Base-by-base conservation (phyloP, 2,797 vertebrate species). In the Brachymystax lenok region DNA sequence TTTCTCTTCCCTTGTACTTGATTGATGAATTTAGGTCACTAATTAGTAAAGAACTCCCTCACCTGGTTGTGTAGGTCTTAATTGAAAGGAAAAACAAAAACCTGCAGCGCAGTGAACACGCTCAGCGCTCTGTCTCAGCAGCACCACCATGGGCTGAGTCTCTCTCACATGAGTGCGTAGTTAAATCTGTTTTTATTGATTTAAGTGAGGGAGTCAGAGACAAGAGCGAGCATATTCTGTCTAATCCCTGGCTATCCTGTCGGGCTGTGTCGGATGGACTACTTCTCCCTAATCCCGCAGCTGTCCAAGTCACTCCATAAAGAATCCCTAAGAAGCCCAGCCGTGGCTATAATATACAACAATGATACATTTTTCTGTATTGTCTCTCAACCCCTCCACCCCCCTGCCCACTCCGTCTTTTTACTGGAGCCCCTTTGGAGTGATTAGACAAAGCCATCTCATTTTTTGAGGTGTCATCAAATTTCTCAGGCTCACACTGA, bases 391-490 rank as follows among this genome's bases (percentile, higher is more conserved):
- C 81, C 84, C 84, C 81, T 27, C 40, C 40, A 12, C 40, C 40
- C 10, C 40, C 40, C 40, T 51, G 52, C 77, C 78, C 8, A 14
- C 82, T 85, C 86, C 73, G 75, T 82, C 74, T 79, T 86, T 90
- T 86, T 82, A 86, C 75, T 90, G 80, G 83, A 84, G 83, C 87
- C 83, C 40, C 88, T 92, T 87, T 82, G 83, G 84, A 78, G 80
- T 90, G 88, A 93, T 93, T 92, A 85, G 83, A 87, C 79, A 33
- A n/a, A 69, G 88, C 89, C 87, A 88, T 89, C 90, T 88, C 90
- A 89, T 92, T 88, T 89, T 87, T 78, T 86, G 85, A 90, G 85
- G 90, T 91, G 92, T 86, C 91, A 85, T 83, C 72, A 69, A 28
- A 61, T 77, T 79, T 79, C 68, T 87, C 84, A 79, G 71, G 35